Percentiles rank a stretch among this genome's conserved stretches.
Evolutionary conservation across 2,888 invertebrate species (phyloP).

Genomic region (Cryptus viduatorius): DNA sequence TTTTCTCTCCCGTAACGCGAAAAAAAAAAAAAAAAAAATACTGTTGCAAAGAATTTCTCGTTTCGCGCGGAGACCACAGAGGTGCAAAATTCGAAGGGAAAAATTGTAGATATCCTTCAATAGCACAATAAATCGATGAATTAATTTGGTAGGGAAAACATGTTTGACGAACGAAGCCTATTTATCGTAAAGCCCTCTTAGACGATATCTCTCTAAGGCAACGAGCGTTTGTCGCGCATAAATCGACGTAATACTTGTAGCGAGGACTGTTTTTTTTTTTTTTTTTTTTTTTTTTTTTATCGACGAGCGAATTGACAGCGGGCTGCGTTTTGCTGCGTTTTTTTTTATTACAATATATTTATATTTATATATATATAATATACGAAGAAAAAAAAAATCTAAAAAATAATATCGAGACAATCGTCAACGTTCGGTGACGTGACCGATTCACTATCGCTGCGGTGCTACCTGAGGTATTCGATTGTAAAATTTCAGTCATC

Average conservation of each 20-base stretch:
- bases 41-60: too few relatives aligned
- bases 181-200: slow-evolving; percentile 17
- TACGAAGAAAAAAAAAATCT: slow-evolving; percentile 7
- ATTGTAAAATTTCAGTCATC: slow-evolving; percentile 72
- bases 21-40: too few relatives aligned
- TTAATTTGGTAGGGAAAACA: not conserved
- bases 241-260: slow-evolving; percentile 58
- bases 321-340: slow-evolving; percentile 8
- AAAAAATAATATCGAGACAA: slow-evolving; percentile 40
- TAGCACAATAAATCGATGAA: not conserved
- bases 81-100: too few relatives aligned
- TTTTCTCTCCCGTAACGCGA: too few relatives aligned
- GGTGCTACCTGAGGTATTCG: slow-evolving; percentile 70
- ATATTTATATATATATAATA: not conserved
- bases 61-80: too few relatives aligned
- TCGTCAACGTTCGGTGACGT: slow-evolving; percentile 23
- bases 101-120: not conserved
- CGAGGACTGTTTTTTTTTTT: slow-evolving; percentile 32
- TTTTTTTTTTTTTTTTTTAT: not conserved
- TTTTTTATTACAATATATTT: not conserved
- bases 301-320: slow-evolving; percentile 47
- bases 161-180: not conserved
- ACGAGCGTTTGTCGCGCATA: slow-evolving; percentile 18
- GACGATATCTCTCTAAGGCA: slow-evolving; percentile 37
- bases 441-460: slow-evolving; percentile 40